phyloP scores from a whole-genome alignment of 2,797 vertebrate genomes.

The Bryconaethiops microstoma region DNA sequence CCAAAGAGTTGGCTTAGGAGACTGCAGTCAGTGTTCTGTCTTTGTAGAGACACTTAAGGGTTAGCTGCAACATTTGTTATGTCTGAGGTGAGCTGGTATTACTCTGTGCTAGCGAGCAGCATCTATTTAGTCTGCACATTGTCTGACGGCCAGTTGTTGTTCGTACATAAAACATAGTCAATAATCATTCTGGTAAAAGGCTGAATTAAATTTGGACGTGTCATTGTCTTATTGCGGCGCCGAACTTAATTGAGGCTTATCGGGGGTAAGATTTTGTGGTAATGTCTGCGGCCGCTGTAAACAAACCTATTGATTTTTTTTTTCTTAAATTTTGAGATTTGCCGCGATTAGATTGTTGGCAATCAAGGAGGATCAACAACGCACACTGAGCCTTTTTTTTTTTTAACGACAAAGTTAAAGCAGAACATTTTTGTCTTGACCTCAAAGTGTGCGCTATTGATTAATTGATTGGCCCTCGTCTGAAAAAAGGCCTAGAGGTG shows the following conservation, averaged over 20 bases:
- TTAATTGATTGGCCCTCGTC: slow-evolving; percentile 49
- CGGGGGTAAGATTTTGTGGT: slow-evolving; percentile 9
- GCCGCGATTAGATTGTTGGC: slow-evolving; percentile 50
- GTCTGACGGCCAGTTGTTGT: neutral
- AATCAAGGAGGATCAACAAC: slow-evolving; percentile 50
- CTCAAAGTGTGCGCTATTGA: slow-evolving; percentile 56
- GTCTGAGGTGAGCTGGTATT: slow-evolving; percentile 56
- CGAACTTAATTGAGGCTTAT: slow-evolving; percentile 23
- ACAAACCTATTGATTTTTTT: slow-evolving; percentile 46
- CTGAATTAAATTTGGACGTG: slow-evolving; percentile 22
- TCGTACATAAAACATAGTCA: neutral
- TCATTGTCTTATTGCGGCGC: slow-evolving; percentile 6
- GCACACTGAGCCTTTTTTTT: slow-evolving; percentile 46
- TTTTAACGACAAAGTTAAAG: slow-evolving; percentile 54
- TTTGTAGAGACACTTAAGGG: slow-evolving; percentile 57
- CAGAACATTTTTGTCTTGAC: slow-evolving; percentile 43
- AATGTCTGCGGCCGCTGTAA: slow-evolving; percentile 31
- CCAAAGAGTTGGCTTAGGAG: slow-evolving; percentile 58
- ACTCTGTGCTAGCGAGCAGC: slow-evolving; percentile 23
- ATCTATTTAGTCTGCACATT: slow-evolving; percentile 26
- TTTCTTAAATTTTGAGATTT: slow-evolving; percentile 43
- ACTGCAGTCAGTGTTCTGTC: slow-evolving; percentile 55
- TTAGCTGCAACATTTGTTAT: slow-evolving; percentile 57
- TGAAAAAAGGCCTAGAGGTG: slow-evolving; percentile 42
- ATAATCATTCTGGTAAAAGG: slow-evolving; percentile 22